These are phyloP conservation scores for Chesias legatella DNA, from an alignment of 2,888 invertebrate genomes.

Conservation along the genomic window DNA sequence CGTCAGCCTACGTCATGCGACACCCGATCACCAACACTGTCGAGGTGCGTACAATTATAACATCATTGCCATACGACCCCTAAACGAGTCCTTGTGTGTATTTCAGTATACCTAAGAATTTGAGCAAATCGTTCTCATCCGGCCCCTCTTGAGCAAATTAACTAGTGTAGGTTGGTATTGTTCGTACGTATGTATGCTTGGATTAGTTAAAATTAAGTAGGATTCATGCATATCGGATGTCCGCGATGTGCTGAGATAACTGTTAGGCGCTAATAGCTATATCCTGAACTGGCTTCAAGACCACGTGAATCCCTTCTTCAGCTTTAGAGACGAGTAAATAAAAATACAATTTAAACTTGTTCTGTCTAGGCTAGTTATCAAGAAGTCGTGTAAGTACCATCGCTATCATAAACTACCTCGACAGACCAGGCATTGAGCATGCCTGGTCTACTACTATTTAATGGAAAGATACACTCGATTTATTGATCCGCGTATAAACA, in stretches of 20 bases:
- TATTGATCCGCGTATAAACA: no score
- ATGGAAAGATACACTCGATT: no score
- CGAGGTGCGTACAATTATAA: constrained; percentile 75
- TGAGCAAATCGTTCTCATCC: constrained; percentile 77
- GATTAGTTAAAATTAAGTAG: constrained; percentile 71
- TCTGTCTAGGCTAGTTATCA: constrained; percentile 7
- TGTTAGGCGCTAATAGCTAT: constrained; percentile 18
- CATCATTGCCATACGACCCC: constrained; percentile 48
- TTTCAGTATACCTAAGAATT: constrained; percentile 71
- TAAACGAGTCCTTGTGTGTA: constrained; percentile 47
- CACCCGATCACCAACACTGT: constrained; percentile 86
- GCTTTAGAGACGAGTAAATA: constrained; percentile 6
- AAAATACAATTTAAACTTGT: constrained; percentile 18
- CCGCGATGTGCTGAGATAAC: constrained; percentile 33
- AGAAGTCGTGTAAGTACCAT: background rate
- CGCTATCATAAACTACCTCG: no score
- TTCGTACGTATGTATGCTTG: constrained; percentile 57
- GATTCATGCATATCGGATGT: constrained; percentile 55
- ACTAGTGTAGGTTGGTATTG: constrained; percentile 52
- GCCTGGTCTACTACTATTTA: no score
- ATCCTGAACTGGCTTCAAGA: constrained; percentile 14
- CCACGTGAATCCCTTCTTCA: constrained; percentile 24
- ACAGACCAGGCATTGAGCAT: no score
- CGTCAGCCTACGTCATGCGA: constrained; percentile 87
- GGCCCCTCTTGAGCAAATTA: constrained; percentile 69